Base-by-base conservation (phyloP, 2,797 vertebrate species). In the Corythornis leucogaster region DNA sequence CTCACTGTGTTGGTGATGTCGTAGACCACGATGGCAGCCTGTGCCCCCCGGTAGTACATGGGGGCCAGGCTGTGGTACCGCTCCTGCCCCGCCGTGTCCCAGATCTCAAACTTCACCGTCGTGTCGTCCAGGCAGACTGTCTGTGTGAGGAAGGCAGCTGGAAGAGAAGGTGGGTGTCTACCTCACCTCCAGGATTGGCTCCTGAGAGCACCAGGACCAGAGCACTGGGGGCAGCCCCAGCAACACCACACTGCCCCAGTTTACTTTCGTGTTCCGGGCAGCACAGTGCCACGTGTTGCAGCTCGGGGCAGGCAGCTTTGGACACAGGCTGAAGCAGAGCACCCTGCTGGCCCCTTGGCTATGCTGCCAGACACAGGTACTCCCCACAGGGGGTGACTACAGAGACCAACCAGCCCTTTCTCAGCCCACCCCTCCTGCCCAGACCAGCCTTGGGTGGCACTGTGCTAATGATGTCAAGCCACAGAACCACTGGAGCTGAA, bases 41-140 rank as follows among this genome's bases (percentile, higher is more conserved):
- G 99, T 4, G 99, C 99, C 11, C 99, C 99, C 81, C 99, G 98
- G 96, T 99, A 99, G 96, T 99, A 99, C 99, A 99, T 99, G 1
- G 99, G 99, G 1, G 99, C 99, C 98, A 99, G 97, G 97, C 99
- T 99, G 98, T 99, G 99, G 96, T 99, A 99, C 53, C 99, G 98
- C 91, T 99, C 99, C 94, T 99, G 99, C 62, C 99, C 99, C 7
- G 99, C 99, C 7, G 99, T 99, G 96, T 99, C 99, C 99, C 99
- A 99, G 94, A 99, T 99, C 96, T 99, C 99, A 97, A 99, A 99
- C 97, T 99, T 99, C 94, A 99, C 99, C 10, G 99, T 99, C 95
- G 99, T 99, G 90, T 99, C 99, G 75, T 99, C 99, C 98, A 99
- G 97, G 96, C 99, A 99, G 97, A 99, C 98, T 0, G 99, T 99